Evolutionary conservation across 2,888 invertebrate genomes (phyloP).

Genomic region (Margaritifera margaritifera): DNA sequence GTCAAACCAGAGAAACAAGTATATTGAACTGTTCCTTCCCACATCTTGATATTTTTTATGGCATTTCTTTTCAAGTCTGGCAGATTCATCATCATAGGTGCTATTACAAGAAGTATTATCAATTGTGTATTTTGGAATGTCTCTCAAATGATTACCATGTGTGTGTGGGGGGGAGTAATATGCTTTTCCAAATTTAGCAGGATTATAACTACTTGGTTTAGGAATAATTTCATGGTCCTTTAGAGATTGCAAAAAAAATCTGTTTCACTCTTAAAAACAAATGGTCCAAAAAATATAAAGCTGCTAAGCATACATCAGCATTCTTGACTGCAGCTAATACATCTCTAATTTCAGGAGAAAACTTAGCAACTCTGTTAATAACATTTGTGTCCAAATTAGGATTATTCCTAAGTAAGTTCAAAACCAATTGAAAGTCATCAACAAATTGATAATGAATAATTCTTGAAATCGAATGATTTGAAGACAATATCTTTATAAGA

Average conservation of each 20-base stretch:
- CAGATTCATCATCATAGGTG: background rate
- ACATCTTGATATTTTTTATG: background rate
- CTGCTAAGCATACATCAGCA: too few relatives aligned
- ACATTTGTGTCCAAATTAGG: too few relatives aligned
- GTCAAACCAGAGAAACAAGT: constrained; percentile 8
- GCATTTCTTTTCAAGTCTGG: background rate
- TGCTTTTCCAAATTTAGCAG: background rate
- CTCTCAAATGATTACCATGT: background rate
- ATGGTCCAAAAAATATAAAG: background rate
- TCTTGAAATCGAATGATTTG: constrained; percentile 2
- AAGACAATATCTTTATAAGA: constrained; percentile 1
- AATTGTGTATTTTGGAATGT: background rate
- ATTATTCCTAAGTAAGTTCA: too few relatives aligned
- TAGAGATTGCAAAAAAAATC: too few relatives aligned
- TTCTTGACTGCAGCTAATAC: too few relatives aligned
- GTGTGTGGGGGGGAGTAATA: constrained; percentile 2
- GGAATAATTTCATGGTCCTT: too few relatives aligned
- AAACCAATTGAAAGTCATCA: too few relatives aligned
- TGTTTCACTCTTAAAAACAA: background rate
- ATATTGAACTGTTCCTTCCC: background rate
- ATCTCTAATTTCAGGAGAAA: too few relatives aligned
- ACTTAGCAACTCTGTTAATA: too few relatives aligned
- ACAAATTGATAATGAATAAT: background rate
- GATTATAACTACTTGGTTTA: background rate
- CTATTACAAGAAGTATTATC: background rate